Evolutionary conservation across 2,888 invertebrate species (phyloP), one percentile per base, ranked within the genome.

Genomic region (Leucophenga montana): DNA sequence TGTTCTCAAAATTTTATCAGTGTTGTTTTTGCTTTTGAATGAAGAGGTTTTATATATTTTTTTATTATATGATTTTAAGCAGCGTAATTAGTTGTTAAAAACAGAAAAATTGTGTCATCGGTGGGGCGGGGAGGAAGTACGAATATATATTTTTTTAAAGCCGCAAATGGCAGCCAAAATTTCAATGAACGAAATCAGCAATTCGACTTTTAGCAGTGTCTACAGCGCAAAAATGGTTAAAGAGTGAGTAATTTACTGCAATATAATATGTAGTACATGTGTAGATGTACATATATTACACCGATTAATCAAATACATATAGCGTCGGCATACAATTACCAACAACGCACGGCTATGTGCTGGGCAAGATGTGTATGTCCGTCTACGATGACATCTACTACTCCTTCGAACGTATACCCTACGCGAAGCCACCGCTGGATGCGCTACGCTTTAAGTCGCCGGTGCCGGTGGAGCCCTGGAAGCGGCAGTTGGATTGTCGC

Each of bases 381-480:
- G 73, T 84, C 8, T 86, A 85, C 46, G 74, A 73, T 46, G 74
- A 79, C 33, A 65, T 70, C 20, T 85, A 85, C 70, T 72, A 80
- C 62, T 82, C 83, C 46, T 87, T 86, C 64, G 83, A 86, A 71
- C 76, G 82, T 13, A 86, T 87, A 71, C 85, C 83, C 0, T 87
- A 81, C 69, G 87, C 85, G 1, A 69, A 89, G 73, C 85, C 88
- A 76, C 83, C 92, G 90, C 81, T 91, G 86, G 85, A 80, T 0
- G 69, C 73, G 5, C 71, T 83, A 20, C 77, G 85, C 3, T 86
- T 86, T 54, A 77, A 87, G 84, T 88, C 90, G 5, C 90, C 91
- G 0, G 71, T 81, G 69, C 86, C 89, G 1, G 78, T 86, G 13
- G 74, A 77, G 4, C 68, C 86, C 59, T 91, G 90, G 90, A 75